These are phyloP conservation scores for Tholera decimalis DNA, from an alignment of 2,888 invertebrate genomes.

Conservation along the genomic window DNA sequence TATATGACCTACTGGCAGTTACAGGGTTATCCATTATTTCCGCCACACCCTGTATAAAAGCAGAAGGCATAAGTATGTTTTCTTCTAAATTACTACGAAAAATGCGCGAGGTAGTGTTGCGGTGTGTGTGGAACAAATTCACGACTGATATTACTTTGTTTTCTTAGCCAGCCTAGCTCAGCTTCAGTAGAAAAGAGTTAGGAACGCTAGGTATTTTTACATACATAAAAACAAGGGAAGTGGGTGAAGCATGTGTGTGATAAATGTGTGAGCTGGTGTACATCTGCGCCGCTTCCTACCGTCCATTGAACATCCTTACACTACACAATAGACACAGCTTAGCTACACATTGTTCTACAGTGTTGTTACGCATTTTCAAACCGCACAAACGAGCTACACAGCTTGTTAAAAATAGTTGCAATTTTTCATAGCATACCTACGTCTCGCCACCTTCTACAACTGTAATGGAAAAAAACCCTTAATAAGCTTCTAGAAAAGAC, in stretches of 20 bases:
- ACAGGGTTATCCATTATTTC: too few species aligned
- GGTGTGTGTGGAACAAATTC: too few species aligned
- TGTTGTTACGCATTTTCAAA: too few species aligned
- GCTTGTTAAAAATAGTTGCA: not conserved
- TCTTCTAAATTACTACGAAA: too few species aligned
- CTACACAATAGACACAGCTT: too few species aligned
- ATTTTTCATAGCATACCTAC: not conserved
- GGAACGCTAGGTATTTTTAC: too few species aligned
- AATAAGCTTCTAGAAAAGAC: not conserved
- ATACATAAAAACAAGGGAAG: not conserved
- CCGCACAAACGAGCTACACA: not conserved
- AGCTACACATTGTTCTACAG: not conserved
- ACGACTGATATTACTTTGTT: not conserved
- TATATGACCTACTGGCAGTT: too few species aligned
- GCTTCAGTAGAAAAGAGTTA: not conserved
- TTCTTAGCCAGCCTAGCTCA: not conserved
- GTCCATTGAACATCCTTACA: not conserved
- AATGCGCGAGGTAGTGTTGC: too few species aligned
- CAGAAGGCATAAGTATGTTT: too few species aligned
- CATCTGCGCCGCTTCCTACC: not conserved
- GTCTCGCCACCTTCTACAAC: too few species aligned
- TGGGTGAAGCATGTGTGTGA: not conserved
- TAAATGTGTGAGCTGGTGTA: not conserved
- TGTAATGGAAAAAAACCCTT: not conserved
- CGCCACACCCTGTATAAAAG: too few species aligned